Percentiles rank a stretch among this genome's conserved stretches.
phyloP scores from a whole-genome alignment of 2,113 vertebrate species.

The Prionailurus bengalensis region DNA sequence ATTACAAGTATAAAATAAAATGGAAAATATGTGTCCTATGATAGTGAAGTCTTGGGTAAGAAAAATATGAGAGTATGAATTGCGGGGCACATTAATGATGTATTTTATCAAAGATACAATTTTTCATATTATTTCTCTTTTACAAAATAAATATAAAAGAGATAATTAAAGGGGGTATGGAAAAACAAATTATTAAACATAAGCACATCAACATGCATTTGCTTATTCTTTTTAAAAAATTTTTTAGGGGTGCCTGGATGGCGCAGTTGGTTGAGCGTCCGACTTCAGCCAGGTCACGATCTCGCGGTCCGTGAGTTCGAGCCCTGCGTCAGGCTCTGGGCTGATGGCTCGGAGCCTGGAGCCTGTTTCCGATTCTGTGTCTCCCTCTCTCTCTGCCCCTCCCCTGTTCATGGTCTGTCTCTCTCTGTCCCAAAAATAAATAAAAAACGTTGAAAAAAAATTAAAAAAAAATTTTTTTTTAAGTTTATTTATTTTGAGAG shows the following conservation, averaged over 20 bases:
- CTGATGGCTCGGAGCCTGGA: no score
- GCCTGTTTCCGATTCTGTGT: no score
- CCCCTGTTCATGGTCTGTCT: no score
- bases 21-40: not conserved
- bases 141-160: not conserved
- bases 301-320: no score
- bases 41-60: not conserved
- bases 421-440: no score
- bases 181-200: not conserved
- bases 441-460: no score
- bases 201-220: not conserved
- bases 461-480: not conserved
- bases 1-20: not conserved
- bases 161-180: not conserved
- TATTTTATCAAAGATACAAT: not conserved
- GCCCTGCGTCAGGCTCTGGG: no score
- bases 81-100: not conserved
- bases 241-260: no score
- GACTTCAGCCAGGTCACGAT: no score
- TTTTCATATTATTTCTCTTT: not conserved
- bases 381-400: no score
- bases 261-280: no score
- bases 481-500: not conserved
- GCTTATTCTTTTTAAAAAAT: not conserved
- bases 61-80: not conserved